Base-by-base conservation (phyloP, 2,113 vertebrate genomes). In the Orientallactaga bullata region DNA sequence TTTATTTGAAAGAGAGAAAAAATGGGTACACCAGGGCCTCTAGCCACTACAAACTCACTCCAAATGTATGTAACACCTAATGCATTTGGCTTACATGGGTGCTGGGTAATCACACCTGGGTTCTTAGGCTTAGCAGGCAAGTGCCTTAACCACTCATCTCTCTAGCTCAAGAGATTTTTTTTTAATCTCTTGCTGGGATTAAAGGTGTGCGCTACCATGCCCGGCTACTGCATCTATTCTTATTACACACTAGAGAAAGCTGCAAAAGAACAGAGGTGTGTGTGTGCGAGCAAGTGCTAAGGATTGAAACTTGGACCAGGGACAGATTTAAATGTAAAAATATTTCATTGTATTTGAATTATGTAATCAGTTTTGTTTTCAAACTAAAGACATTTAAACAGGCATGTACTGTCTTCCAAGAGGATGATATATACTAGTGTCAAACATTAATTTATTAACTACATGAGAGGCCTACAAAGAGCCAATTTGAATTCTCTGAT, bases 331-430 rank as follows among this genome's bases (percentile, higher is more conserved):
- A 90, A 82, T 16, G 71, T 39, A 35, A 85, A 87, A 93, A 80
- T 37, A 81, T 37, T 55, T 68, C 26, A 51, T 1, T 5, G 23
- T 32, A 89, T 60, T 55, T 77, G 66, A 73, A 74, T 72, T 47
- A 72, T 32, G 28, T 2, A 88, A 85, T 63, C 32, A 85, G 23
- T 35, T 42, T 79, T 47, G 35, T 61, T 69, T 90, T 82, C 81
- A 39, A 92, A 81, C 30, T 78, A 39, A 90, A 76, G 30, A 65
- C 60, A 94, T 58, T 82, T 66, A 96, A 82, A 79, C 61, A 16
- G 58, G 35, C 32, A 77, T 37, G 71, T 12, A 60, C 24, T 42
- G 37, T 83, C 35, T 74, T 88, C 18, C 32, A 88, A 91, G 72
- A 20, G 78, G 18, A 51, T 42, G 1, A 37, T 73, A 60, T 73